Percentiles rank a stretch among this genome's conserved stretches.
Conservation (phyloP, 2,797 vertebrate species). For the Etheostoma nigrum region DNA sequence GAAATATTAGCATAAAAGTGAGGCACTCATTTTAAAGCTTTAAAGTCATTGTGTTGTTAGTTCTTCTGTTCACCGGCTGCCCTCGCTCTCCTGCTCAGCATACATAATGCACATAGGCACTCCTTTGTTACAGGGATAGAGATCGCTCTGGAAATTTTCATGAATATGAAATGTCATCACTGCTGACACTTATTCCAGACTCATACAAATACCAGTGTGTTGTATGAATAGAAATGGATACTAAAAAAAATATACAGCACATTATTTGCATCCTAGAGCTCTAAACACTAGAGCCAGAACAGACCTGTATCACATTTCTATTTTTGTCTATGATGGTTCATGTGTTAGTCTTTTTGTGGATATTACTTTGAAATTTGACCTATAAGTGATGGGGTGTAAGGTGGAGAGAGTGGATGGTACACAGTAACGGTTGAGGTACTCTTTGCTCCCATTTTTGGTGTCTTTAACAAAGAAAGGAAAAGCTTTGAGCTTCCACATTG, state of each 20-base stretch:
- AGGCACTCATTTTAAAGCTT: conserved; percentile 34
- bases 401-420: conserved; percentile 5
- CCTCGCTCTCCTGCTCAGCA: conserved; percentile 43
- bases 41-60: conserved; percentile 43
- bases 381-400: conserved; percentile 27
- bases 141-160: conserved; percentile 74
- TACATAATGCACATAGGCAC: conserved; percentile 77
- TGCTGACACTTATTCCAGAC: conserved; percentile 62
- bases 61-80: conserved; percentile 30
- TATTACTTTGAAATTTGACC: conserved; percentile 25
- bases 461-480: conserved; percentile 37
- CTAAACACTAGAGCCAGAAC: conserved; percentile 23
- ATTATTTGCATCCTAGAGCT: conserved; percentile 45
- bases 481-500: conserved; percentile 13
- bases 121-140: conserved; percentile 64
- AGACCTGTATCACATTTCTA: conserved; percentile 6
- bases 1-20: conserved; percentile 25
- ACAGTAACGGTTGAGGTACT: conserved; percentile 6
- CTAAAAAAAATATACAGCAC: conserved; percentile 51
- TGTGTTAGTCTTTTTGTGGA: conserved; percentile 4
- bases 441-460: conserved; percentile 15
- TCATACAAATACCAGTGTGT: conserved; percentile 46
- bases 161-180: conserved; percentile 79
- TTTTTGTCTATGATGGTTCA: conserved; percentile 7
- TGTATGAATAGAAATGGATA: conserved; percentile 67